These are phyloP conservation scores for Megalops atlanticus DNA, from an alignment of 2,113 vertebrate genomes.

Conservation along the genomic window DNA sequence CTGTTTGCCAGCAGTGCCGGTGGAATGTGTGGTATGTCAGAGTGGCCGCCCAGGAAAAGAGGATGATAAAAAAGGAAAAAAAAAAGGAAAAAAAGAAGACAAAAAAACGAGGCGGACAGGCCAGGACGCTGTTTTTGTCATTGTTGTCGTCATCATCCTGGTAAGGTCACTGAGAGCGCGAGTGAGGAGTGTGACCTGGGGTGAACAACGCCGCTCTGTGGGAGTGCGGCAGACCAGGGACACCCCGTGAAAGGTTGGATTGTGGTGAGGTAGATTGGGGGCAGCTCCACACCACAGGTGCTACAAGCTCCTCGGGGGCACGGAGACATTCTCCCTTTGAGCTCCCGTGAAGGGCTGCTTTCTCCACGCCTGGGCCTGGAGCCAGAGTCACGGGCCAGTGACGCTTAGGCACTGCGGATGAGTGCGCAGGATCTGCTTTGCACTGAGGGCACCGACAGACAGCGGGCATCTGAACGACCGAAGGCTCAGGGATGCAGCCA, in stretches of 20 bases:
- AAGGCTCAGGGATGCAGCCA: no score
- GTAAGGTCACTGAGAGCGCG: background rate
- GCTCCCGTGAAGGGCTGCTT: background rate
- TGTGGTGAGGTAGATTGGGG: no score
- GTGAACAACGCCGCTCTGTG: no score
- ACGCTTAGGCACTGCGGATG: no score
- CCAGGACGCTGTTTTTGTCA: background rate
- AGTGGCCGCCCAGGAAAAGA: background rate
- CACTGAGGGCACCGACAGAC: no score
- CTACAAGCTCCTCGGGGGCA: background rate
- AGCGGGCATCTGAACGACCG: no score
- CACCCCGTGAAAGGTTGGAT: background rate
- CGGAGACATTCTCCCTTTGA: background rate
- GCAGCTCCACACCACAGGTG: background rate
- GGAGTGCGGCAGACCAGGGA: background rate
- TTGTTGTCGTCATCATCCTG: background rate
- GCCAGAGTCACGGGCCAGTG: no score
- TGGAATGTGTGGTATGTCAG: slow-evolving; percentile 13
- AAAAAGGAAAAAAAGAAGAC: background rate
- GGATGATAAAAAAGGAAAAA: background rate
- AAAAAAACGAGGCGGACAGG: background rate
- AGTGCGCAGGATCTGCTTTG: no score
- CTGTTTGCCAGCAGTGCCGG: slow-evolving; percentile 12
- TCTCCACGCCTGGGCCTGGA: background rate
- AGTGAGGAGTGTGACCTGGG: background rate